Base-by-base conservation (phyloP, 2,113 vertebrate species). In the Macquaria ambigua region DNA sequence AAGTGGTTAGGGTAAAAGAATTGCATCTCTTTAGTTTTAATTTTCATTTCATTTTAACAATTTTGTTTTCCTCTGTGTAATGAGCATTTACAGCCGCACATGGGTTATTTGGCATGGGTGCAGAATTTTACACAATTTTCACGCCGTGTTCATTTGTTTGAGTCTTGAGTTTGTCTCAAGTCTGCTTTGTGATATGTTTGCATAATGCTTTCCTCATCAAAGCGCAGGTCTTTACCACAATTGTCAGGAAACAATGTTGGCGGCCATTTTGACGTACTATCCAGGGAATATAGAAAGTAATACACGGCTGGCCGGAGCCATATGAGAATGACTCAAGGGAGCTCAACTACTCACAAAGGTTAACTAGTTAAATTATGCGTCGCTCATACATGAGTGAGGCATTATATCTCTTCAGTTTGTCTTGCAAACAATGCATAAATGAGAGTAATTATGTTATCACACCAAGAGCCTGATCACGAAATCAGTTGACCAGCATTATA, bases 111-210 rank as follows among this genome's bases (percentile, higher is more conserved):
- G 1, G 16, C 25, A 69, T 16, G 15, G 37, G 25, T 37, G 20
- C 55, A 68, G 25, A 3, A 74, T 74, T 52, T 52, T 39, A 43
- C 34, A 55, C 18, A 14, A 39, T 9, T 50, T 50, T 37, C 21
- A 20, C 52, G 31, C 41, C 41, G 3, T 10, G 31, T 55, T 39
- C 3, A 18, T 18, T 55, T 21, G 18, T 61, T 74, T 46, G 41
- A 46, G 3, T 25, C 9, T 23, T 23, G 6, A 34, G 20, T 61
- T 39, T 28, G 16, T 50, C n/a, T 66, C 25, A 43, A n/a, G 7
- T 69, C 55, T 76, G 56, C 63, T 66, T 59, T 63, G 10, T 34
- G 55, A 55, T 55, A 56, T 50, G 16, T 34, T 21, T 62, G 28
- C 37, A 34, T 62, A 21, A 61, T 10, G 9, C 10, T 15, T 34